Percentiles rank a stretch among this genome's conserved stretches.
These are phyloP conservation scores for Sarcophilus harrisii DNA, from an alignment of 2,797 vertebrate species.

Conservation along the genomic window DNA sequence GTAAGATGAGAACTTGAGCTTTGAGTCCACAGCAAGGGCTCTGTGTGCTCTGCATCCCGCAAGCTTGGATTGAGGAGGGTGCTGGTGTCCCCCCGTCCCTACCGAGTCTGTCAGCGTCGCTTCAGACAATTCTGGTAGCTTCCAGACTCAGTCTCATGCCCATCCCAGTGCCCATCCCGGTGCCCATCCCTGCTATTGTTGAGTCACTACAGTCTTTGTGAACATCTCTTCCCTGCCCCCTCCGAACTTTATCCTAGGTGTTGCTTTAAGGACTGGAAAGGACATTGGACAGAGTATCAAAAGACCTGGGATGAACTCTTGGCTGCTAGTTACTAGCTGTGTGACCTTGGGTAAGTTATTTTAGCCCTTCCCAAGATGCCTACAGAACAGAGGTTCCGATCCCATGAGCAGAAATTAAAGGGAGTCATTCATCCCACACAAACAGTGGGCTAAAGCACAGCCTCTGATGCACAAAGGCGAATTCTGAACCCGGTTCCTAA, in stretches of 20 bases:
- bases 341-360: neutral
- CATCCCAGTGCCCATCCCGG: too few species aligned
- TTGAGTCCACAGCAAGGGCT: neutral
- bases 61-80: neutral
- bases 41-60: neutral
- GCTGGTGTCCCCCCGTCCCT: neutral
- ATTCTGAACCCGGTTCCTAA: neutral
- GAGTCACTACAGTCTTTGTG: neutral
- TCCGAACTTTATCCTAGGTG: neutral
- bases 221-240: neutral
- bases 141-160: neutral
- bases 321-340: neutral
- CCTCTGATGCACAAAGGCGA: neutral
- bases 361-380: neutral
- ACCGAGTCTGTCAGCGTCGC: neutral
- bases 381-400: neutral
- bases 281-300: neutral
- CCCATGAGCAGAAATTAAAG: neutral
- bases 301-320: neutral
- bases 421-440: neutral
- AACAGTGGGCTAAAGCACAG: neutral
- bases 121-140: neutral
- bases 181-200: too few species aligned
- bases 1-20: neutral
- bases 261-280: neutral